Evolutionary conservation across 2,888 invertebrate species (phyloP).

Genomic region (Andricus curvator): DNA sequence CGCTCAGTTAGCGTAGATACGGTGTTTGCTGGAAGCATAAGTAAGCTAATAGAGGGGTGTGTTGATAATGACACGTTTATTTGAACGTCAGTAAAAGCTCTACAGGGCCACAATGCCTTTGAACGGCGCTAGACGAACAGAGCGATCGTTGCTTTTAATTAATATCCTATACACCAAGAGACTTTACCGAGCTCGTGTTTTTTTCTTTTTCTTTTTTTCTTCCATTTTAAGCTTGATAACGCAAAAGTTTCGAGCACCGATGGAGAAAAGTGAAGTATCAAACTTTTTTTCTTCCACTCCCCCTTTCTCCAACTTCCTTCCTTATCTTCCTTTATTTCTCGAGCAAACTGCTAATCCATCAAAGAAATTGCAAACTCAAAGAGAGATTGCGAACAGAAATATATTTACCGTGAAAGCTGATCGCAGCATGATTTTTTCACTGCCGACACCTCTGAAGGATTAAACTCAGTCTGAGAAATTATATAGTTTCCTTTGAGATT

Average conservation of each 20-base stretch:
- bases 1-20: not conserved
- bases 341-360: conserved; percentile 6
- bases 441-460: not conserved
- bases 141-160: not conserved
- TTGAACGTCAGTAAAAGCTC: not conserved
- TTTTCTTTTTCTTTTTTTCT: not conserved
- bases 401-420: not conserved
- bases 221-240: not conserved
- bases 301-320: not conserved
- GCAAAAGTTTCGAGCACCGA: not conserved
- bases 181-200: not conserved
- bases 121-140: not conserved
- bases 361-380: conserved; percentile 6
- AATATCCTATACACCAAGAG: not conserved
- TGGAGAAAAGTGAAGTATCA: not conserved
- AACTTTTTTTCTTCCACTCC: not conserved
- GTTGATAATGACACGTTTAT: not conserved
- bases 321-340: conserved; percentile 19
- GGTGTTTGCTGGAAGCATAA: not conserved
- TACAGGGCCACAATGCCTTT: not conserved
- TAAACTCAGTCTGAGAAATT: not conserved
- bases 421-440: not conserved
- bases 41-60: not conserved
- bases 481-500: not conserved
- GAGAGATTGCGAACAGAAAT: conserved; percentile 5